Conservation (phyloP, 2,888 invertebrate species). For the Biston stratarius region DNA sequence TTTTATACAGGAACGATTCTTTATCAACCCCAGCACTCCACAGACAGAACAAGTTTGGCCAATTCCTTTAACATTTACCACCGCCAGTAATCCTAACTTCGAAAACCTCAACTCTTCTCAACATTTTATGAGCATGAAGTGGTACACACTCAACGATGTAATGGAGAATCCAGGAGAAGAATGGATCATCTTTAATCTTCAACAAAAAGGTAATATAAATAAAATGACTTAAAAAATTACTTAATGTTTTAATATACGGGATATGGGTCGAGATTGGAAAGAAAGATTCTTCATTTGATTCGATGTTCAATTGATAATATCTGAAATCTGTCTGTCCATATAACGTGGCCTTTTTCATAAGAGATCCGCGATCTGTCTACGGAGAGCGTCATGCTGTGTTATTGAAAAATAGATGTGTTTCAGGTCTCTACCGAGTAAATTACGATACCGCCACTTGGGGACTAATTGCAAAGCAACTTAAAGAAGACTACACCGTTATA, state of each 20-base stretch:
- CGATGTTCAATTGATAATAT: background rate
- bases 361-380: too few relatives aligned
- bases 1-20: constrained; percentile 71
- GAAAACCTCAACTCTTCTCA: constrained; percentile 56
- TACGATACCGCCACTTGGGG: constrained; percentile 87
- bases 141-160: constrained; percentile 50
- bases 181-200: constrained; percentile 88
- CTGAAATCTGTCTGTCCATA: too few relatives aligned
- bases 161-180: constrained; percentile 61
- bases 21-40: constrained; percentile 58
- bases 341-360: background rate
- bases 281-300: background rate
- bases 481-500: constrained; percentile 70
- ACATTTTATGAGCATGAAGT: constrained; percentile 59
- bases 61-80: constrained; percentile 76
- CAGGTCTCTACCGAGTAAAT: constrained; percentile 89
- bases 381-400: too few relatives aligned
- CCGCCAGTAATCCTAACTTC: constrained; percentile 72
- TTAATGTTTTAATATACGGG: too few relatives aligned
- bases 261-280: too few relatives aligned
- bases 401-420: background rate
- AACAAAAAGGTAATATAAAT: constrained; percentile 80
- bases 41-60: constrained; percentile 71
- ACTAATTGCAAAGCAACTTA: constrained; percentile 75
- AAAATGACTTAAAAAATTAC: too few relatives aligned